These are phyloP conservation scores for Trochalopteron elliotii DNA, from an alignment of 2,113 vertebrate genomes.

Conservation along the genomic window DNA sequence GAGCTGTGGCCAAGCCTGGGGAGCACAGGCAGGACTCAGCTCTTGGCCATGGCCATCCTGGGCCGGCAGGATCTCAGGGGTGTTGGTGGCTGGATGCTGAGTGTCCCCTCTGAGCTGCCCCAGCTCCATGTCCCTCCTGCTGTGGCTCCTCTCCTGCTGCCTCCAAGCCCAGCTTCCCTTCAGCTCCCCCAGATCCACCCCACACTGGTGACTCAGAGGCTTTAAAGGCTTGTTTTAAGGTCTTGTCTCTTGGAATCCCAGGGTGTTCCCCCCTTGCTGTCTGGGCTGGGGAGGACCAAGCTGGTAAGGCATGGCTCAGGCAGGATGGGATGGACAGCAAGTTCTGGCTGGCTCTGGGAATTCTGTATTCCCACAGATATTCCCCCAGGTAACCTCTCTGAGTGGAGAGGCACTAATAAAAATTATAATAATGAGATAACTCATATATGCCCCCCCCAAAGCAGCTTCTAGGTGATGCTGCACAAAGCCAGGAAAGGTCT, in stretches of 20 bases:
- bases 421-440: neutral
- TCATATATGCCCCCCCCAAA: neutral
- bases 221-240: neutral
- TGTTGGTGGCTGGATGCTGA: neutral
- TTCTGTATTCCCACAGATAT: fast-evolving
- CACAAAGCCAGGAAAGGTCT: neutral
- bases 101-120: fast-evolving
- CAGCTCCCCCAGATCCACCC: neutral
- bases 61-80: neutral
- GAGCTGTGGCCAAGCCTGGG: neutral
- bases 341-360: neutral
- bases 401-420: neutral
- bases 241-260: neutral
- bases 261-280: neutral
- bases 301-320: fast-evolving
- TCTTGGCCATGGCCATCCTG: neutral
- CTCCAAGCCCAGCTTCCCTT: fast-evolving
- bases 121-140: fast-evolving
- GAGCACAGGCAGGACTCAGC: neutral
- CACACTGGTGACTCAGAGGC: fast-evolving
- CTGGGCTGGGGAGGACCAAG: neutral
- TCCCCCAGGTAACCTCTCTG: fast-evolving
- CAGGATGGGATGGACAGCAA: fast-evolving
- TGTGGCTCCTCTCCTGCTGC: fast-evolving
- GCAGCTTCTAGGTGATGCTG: neutral